phyloP scores from a whole-genome alignment of 2,113 vertebrate species.

The Panthera tigris region DNA sequence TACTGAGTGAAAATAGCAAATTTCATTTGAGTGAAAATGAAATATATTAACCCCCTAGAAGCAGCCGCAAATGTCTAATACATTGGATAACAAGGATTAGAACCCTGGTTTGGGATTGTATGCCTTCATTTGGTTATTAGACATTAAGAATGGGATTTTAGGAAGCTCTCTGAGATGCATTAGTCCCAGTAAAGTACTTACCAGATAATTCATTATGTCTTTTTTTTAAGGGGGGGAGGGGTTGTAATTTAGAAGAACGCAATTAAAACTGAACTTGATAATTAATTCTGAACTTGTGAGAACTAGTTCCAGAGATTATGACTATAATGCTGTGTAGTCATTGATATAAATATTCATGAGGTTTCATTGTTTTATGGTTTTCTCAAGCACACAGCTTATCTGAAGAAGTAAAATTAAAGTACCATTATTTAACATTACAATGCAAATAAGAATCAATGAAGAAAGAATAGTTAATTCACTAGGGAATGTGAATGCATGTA shows the following conservation, averaged over 20 bases:
- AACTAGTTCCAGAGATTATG: slow-evolving; percentile 89
- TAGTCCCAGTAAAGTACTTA: slow-evolving; percentile 81
- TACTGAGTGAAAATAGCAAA: slow-evolving; percentile 51
- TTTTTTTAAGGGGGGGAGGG: background rate
- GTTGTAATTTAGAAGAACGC: slow-evolving; percentile 87
- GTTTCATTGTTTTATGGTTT: slow-evolving; percentile 86
- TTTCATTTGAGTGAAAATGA: slow-evolving; percentile 68
- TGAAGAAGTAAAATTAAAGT: slow-evolving; percentile 87
- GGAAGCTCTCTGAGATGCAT: slow-evolving; percentile 71
- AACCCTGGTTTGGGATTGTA: slow-evolving; percentile 73
- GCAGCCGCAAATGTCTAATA: slow-evolving; percentile 78
- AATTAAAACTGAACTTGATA: slow-evolving; percentile 90
- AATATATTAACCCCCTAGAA: slow-evolving; percentile 76
- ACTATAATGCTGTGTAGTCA: slow-evolving; percentile 87
- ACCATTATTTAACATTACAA: slow-evolving; percentile 85
- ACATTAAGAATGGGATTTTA: slow-evolving; percentile 80
- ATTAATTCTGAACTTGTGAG: slow-evolving; percentile 90
- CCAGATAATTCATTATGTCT: slow-evolving; percentile 84
- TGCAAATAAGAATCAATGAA: slow-evolving; percentile 83
- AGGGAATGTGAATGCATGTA: slow-evolving; percentile 43
- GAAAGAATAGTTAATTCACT: slow-evolving; percentile 73
- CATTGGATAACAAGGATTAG: slow-evolving; percentile 77
- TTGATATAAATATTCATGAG: slow-evolving; percentile 90
- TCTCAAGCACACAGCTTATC: slow-evolving; percentile 85
- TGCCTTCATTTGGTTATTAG: slow-evolving; percentile 77